A percentile compares a stretch with the other conserved stretches of the same genome.
These are phyloP conservation scores for Microplitis manilae DNA, from an alignment of 2,888 invertebrate species.

Conservation along the genomic window DNA sequence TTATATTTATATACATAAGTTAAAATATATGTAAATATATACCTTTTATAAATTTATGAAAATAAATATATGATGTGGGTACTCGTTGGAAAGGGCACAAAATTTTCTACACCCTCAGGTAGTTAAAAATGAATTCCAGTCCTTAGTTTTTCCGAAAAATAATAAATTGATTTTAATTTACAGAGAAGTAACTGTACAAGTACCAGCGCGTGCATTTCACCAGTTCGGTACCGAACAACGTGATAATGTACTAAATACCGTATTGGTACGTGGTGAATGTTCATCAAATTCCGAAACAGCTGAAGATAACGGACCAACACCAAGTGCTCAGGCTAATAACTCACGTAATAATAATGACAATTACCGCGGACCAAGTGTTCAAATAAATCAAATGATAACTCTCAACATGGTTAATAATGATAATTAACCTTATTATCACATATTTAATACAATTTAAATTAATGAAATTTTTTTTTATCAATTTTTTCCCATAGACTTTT, in stretches of 20 bases:
- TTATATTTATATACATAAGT: too few species aligned
- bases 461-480: neutral
- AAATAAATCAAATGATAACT: slow-evolving; percentile 52
- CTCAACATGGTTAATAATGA: slow-evolving; percentile 42
- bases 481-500: neutral
- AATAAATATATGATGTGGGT: too few species aligned
- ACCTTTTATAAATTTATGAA: too few species aligned
- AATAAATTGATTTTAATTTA: slow-evolving; percentile 1
- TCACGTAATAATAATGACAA: slow-evolving; percentile 40
- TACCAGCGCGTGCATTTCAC: slow-evolving; percentile 52
- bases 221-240: slow-evolving; percentile 56
- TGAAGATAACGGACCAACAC: slow-evolving; percentile 38
- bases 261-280: slow-evolving; percentile 48
- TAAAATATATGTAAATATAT: too few species aligned
- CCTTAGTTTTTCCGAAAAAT: too few species aligned
- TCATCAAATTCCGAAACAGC: slow-evolving; percentile 42
- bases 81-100: too few species aligned
- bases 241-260: slow-evolving; percentile 57
- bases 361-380: slow-evolving; percentile 49
- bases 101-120: too few species aligned
- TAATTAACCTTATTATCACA: slow-evolving; percentile 7
- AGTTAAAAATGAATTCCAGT: too few species aligned
- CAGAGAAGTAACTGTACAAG: slow-evolving; percentile 56
- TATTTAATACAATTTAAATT: neutral
- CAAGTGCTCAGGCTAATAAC: slow-evolving; percentile 31